Evolutionary conservation across 2,888 invertebrate genomes (phyloP).

Genomic region (Crepidodera aurea): DNA sequence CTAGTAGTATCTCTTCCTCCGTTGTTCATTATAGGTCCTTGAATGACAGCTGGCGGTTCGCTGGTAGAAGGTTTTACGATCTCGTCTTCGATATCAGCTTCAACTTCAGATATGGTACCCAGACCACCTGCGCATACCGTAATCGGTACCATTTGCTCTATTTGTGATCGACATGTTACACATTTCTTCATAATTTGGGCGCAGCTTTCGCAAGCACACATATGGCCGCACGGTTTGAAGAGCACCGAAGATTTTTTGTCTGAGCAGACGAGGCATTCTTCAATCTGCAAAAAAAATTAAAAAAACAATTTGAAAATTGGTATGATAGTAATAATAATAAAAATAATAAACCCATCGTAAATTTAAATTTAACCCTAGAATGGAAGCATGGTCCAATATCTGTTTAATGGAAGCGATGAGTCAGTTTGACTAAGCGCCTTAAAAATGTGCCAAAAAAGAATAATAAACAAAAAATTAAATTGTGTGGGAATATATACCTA

Average conservation of each 20-base stretch:
- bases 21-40: conserved; percentile 69
- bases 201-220: conserved; percentile 91
- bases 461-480: no score
- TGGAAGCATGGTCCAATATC: background rate
- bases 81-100: conserved; percentile 63
- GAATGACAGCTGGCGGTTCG: conserved; percentile 32
- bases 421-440: no score
- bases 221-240: conserved; percentile 95
- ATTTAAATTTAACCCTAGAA: background rate
- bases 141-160: conserved; percentile 73
- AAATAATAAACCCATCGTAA: background rate
- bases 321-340: background rate
- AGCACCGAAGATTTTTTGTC: conserved; percentile 91
- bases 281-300: conserved; percentile 69
- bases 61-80: conserved; percentile 55
- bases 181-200: conserved; percentile 97
- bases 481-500: no score
- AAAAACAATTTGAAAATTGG: background rate
- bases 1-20: conserved; percentile 73
- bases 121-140: conserved; percentile 59
- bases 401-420: no score
- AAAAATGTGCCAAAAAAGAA: no score
- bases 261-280: conserved; percentile 96
- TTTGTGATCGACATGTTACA: conserved; percentile 90
- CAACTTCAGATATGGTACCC: conserved; percentile 64